These are phyloP conservation scores for Rhopalosiphum maidis DNA, from an alignment of 1,140 invertebrate genomes.

Conservation along the genomic window DNA sequence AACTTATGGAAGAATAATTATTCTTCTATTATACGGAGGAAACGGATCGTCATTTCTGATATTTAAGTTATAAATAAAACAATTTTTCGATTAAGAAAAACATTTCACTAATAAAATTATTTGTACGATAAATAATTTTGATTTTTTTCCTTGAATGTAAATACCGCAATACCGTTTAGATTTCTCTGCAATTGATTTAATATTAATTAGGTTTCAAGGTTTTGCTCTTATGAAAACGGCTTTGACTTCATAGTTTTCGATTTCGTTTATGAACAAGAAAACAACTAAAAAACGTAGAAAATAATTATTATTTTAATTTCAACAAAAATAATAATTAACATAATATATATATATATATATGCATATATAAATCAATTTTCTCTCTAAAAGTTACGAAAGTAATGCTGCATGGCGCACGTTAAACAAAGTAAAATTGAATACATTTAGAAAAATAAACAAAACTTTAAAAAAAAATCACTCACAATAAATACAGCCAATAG, in stretches of 20 bases:
- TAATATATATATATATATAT: background rate
- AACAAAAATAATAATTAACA: background rate
- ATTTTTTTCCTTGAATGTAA: background rate
- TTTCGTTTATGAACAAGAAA: background rate
- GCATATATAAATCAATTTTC: background rate
- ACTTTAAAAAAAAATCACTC: background rate
- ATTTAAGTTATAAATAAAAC: background rate
- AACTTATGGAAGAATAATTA: background rate
- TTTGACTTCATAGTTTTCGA: background rate
- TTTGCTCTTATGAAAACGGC: background rate
- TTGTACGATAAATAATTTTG: background rate
- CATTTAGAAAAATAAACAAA: background rate
- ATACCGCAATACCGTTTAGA: background rate
- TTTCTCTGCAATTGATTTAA: background rate
- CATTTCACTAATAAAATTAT: background rate
- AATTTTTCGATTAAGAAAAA: background rate
- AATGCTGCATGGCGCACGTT: background rate
- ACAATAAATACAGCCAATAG: background rate
- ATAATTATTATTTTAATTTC: background rate
- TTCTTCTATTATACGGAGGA: background rate
- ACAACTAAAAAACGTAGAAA: background rate
- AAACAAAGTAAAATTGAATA: background rate
- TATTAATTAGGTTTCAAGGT: background rate
- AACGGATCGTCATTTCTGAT: background rate
- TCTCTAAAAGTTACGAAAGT: background rate